Percentiles rank a stretch among this genome's conserved stretches.
Conservation (phyloP, 2,113 vertebrate species). For the Phaetusa simplex region DNA sequence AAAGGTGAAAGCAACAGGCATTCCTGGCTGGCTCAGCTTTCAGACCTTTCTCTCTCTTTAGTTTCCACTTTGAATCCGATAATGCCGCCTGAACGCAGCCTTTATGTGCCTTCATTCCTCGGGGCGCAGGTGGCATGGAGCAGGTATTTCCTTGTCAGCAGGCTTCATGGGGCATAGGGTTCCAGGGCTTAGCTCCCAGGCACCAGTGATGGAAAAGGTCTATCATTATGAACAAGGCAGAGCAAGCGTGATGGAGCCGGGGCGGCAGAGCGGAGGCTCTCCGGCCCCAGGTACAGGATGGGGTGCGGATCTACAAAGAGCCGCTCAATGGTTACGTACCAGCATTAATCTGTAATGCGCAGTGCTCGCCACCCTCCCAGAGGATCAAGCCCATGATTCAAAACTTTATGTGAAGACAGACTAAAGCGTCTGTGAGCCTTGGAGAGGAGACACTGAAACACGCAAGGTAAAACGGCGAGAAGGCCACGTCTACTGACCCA, state of each 20-base stretch:
- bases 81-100: background rate
- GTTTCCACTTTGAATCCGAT: slow-evolving; percentile 39
- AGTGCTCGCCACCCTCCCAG: background rate
- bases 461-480: background rate
- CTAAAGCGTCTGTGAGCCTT: background rate
- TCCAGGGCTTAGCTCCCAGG: background rate
- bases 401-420: background rate
- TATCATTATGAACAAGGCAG: background rate
- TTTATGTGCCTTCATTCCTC: background rate
- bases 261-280: background rate
- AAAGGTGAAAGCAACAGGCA: slow-evolving; percentile 25
- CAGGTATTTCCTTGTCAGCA: background rate
- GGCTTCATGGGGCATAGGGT: background rate
- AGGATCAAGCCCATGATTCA: background rate
- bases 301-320: background rate
- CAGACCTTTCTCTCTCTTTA: slow-evolving; percentile 2
- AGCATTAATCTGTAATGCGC: background rate
- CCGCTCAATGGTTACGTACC: background rate
- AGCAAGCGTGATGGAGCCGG: background rate
- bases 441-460: background rate
- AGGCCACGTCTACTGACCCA: rapidly evolving
- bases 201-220: background rate
- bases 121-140: background rate
- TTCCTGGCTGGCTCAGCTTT: background rate
- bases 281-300: background rate